Evolutionary conservation across 2,888 invertebrate species (phyloP).

Genomic region (Tetragonula carbonaria): DNA sequence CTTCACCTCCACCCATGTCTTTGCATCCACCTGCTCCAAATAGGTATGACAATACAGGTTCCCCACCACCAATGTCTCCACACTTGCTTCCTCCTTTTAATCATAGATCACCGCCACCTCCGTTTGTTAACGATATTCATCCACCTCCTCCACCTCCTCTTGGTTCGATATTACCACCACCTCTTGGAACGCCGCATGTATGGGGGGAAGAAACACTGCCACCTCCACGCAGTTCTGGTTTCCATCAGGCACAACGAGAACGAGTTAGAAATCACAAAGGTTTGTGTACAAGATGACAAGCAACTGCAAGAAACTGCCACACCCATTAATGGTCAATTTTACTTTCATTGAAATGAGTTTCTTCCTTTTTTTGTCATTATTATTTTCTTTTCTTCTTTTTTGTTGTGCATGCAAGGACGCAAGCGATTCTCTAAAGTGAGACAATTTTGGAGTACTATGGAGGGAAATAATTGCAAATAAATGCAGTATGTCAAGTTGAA

Average conservation of each 20-base stretch:
- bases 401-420: constrained; percentile 82
- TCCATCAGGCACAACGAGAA: constrained; percentile 73
- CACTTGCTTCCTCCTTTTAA: constrained; percentile 77
- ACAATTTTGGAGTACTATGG: constrained; percentile 84
- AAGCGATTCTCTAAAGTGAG: constrained; percentile 83
- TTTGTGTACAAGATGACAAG: constrained; percentile 73
- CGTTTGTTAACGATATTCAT: constrained; percentile 81
- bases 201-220: constrained; percentile 79
- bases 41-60: constrained; percentile 74
- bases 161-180: constrained; percentile 66
- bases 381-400: constrained; percentile 52
- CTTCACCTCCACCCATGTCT: constrained; percentile 87
- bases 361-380: constrained; percentile 55
- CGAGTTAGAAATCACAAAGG: constrained; percentile 82
- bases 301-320: constrained; percentile 30
- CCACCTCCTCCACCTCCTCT: constrained; percentile 64
- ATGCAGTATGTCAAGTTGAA: constrained; percentile 60
- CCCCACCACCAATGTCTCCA: constrained; percentile 78
- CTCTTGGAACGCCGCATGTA: constrained; percentile 66
- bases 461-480: constrained; percentile 80
- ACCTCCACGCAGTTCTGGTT: constrained; percentile 76
- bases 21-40: constrained; percentile 84
- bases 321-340: constrained; percentile 31
- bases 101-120: constrained; percentile 79
- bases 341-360: constrained; percentile 32